These are phyloP conservation scores for Suncus etruscus DNA, from an alignment of 2,113 vertebrate genomes.

Conservation along the genomic window DNA sequence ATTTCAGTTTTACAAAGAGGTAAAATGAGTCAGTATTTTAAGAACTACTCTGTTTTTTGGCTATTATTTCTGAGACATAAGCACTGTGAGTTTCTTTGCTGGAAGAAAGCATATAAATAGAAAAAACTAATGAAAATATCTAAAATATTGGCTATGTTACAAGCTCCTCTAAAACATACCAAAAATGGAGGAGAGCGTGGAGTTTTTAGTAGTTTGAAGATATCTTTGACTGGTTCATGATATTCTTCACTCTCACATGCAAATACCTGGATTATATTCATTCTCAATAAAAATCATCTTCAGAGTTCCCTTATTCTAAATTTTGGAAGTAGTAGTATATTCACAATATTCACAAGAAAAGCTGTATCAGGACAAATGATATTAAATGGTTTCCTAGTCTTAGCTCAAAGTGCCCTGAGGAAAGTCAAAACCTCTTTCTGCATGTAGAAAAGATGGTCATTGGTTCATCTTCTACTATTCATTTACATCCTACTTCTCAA, in stretches of 20 bases:
- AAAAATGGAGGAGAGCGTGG: not conserved
- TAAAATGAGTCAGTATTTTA: conserved; percentile 7
- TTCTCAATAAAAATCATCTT: too few species aligned
- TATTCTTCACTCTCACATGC: conserved; percentile 49
- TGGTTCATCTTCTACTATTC: not conserved
- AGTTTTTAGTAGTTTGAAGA: conserved; percentile 40
- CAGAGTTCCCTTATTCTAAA: too few species aligned
- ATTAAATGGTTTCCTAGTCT: not conserved
- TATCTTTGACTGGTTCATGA: conserved; percentile 47
- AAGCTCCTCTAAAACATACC: not conserved
- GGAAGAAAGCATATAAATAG: not conserved
- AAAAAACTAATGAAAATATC: not conserved
- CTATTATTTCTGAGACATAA: conserved; percentile 1
- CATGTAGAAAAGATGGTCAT: not conserved
- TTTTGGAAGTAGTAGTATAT: not conserved
- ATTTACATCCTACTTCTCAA: not conserved
- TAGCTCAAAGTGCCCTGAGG: not conserved
- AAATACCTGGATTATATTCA: conserved; percentile 57
- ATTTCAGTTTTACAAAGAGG: conserved; percentile 3
- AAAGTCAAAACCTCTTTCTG: not conserved
- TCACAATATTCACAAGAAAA: conserved; percentile 27
- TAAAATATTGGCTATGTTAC: not conserved
- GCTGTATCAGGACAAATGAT: not conserved
- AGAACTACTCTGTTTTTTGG: not conserved
- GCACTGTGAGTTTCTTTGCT: not conserved